Evolutionary conservation across 2,888 invertebrate genomes (phyloP).

Genomic region (Sinelater perroti): DNA sequence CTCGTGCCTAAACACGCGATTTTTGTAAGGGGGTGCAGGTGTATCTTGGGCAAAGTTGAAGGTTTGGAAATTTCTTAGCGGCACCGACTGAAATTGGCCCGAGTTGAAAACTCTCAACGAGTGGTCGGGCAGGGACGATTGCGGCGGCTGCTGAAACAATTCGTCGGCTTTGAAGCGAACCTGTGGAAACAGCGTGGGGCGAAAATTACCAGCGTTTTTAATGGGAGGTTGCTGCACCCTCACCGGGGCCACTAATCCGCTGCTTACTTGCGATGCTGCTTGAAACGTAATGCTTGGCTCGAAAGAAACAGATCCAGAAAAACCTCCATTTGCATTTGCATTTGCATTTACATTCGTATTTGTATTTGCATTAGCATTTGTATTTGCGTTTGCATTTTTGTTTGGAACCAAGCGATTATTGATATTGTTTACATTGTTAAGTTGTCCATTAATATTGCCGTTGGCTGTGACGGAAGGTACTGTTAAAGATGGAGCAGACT

Average conservation of each 20-base stretch:
- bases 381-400: background rate
- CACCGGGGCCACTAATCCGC: constrained; percentile 32
- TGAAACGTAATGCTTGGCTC: constrained; percentile 64
- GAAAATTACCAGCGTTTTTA: constrained; percentile 53
- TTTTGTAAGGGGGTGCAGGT: constrained; percentile 38
- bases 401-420: too few relatives aligned
- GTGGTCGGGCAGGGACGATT: constrained; percentile 20
- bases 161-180: constrained; percentile 36
- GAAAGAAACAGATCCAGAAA: constrained; percentile 56
- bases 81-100: constrained; percentile 48
- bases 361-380: too few relatives aligned
- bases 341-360: background rate
- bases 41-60: constrained; percentile 26
- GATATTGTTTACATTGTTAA: background rate
- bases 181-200: constrained; percentile 36
- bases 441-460: constrained; percentile 4
- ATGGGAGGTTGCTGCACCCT: constrained; percentile 52
- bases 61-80: constrained; percentile 13
- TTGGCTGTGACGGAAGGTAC: background rate
- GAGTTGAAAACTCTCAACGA: constrained; percentile 45
- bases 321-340: background rate
- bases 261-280: constrained; percentile 43
- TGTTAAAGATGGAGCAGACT: constrained; percentile 42
- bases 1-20: constrained; percentile 57
- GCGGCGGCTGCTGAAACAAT: constrained; percentile 15